Evolutionary conservation across 2,797 vertebrate genomes (phyloP), one percentile per base, ranked within the genome.

Genomic region (Lerista edwardsae): DNA sequence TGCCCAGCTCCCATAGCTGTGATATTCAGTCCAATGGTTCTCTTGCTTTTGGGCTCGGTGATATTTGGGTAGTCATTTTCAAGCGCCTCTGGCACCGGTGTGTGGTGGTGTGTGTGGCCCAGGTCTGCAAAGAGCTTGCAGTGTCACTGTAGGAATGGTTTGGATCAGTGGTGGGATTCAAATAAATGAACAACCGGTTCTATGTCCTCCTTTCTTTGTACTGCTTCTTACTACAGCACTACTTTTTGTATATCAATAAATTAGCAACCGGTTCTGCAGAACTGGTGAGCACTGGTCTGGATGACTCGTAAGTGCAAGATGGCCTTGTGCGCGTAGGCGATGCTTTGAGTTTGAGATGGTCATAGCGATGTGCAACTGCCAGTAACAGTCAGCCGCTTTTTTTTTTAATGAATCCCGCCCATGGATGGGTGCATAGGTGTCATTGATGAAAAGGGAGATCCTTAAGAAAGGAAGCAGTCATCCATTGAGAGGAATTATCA

Each of bases 391-490:
- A 55, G 19, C 14, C 14, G 4, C 51, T 55, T 55, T 65, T 29
- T 65, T 29, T 65, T n/a, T 39, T 11, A 27, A 19, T 15, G 59
- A 55, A 75, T 51, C 39, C 31, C 27, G 23, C 64, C 51, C 21
- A 2, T 55, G 57, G 25, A 27, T 10, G 21, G 36, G 62, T 80
- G 55, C 64, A 59, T 75, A 51, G 55, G 31, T 71, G 84, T 81
- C 79, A 76, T 6, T 76, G 73, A 39, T 69, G 44, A 76, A 79
- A 82, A 76, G 84, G 84, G 62, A 86, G 64, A 82, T 76, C 41
- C 57, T 69, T 77, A 62, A 76, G 67, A 61, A 64, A 76, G 65
- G 73, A 71, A 68, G 39, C 72, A 69, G 62, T 36, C 36, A 47
- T 75, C 72, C 47, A 23, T 44, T 34, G 64, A 69, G 55, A 86